These are phyloP conservation scores for Rhea americana DNA, from an alignment of 2,113 vertebrate genomes.

Conservation along the genomic window DNA sequence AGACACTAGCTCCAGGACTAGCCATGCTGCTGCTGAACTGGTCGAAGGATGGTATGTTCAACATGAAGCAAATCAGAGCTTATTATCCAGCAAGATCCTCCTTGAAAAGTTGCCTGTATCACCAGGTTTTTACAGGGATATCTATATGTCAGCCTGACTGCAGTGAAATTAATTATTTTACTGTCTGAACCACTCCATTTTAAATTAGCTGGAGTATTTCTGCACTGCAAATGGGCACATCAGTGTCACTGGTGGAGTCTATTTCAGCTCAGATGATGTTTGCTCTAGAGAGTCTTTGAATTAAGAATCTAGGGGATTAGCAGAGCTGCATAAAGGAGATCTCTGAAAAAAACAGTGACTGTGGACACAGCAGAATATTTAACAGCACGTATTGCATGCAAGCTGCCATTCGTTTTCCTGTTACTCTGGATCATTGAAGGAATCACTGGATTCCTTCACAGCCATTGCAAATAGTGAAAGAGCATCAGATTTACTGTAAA, in stretches of 20 bases:
- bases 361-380: background rate
- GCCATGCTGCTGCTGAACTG: background rate
- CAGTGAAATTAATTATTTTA: background rate
- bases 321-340: background rate
- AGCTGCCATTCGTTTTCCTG: background rate
- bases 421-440: background rate
- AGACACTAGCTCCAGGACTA: background rate
- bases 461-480: background rate
- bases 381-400: background rate
- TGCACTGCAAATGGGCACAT: fast-evolving
- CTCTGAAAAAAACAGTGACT: background rate
- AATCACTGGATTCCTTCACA: background rate
- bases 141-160: background rate
- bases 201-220: background rate
- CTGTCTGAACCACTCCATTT: background rate
- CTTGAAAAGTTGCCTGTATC: background rate
- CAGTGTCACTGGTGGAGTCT: background rate
- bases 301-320: background rate
- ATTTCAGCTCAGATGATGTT: background rate
- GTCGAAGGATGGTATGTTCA: background rate
- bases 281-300: background rate
- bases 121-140: background rate
- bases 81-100: background rate
- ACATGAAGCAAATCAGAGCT: background rate
- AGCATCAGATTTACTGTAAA: background rate